These are phyloP conservation scores for Vulpes lagopus DNA, from an alignment of 2,113 vertebrate genomes.

Conservation along the genomic window DNA sequence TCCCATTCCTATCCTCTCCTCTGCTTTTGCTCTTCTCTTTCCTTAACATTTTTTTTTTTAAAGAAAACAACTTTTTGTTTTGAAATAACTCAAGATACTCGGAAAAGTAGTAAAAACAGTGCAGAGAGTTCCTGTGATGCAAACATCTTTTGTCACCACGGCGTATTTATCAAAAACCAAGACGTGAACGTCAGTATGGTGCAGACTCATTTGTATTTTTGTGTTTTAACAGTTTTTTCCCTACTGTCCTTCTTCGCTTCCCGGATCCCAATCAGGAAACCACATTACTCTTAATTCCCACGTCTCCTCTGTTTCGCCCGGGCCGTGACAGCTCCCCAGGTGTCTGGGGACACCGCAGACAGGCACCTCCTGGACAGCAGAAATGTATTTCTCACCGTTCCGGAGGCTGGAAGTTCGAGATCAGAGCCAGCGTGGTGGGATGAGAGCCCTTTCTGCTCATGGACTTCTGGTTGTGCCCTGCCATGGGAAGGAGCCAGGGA, in stretches of 20 bases:
- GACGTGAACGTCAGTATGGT: accelerated
- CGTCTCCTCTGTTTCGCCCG: too few relatives aligned
- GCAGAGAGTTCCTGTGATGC: neutral
- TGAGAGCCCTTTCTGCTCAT: too few relatives aligned
- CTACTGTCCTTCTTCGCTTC: neutral
- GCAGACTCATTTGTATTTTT: too few relatives aligned
- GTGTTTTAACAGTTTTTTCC: neutral
- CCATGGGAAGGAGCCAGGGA: accelerated
- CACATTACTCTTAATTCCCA: neutral
- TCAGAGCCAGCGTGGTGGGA: neutral
- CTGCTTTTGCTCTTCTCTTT: neutral
- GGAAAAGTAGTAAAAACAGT: neutral
- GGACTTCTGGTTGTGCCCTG: neutral
- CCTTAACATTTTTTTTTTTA: neutral
- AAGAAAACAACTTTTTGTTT: neutral
- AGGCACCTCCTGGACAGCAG: too few relatives aligned
- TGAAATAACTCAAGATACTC: too few relatives aligned
- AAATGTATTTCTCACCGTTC: neutral
- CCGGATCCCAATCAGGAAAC: neutral
- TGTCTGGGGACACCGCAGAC: neutral
- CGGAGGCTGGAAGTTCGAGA: neutral
- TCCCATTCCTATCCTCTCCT: too few relatives aligned
- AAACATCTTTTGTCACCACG: accelerated
- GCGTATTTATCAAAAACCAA: accelerated
- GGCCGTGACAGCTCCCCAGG: neutral